Conservation (phyloP, 2,888 invertebrate species). For the Spodoptera exigua region DNA sequence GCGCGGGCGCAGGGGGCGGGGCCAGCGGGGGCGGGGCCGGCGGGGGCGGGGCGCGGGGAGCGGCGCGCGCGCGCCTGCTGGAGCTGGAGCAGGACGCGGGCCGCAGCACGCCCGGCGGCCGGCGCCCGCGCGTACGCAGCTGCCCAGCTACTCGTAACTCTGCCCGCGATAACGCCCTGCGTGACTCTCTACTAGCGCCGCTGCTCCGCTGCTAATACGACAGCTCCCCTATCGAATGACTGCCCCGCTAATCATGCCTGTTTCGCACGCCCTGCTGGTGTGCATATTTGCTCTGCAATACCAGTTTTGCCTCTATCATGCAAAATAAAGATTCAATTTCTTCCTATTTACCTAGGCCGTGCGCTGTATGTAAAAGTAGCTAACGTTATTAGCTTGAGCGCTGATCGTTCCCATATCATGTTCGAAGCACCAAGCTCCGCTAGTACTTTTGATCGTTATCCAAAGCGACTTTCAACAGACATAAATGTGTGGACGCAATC, state of each 20-base stretch:
- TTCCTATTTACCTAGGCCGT: too few species aligned
- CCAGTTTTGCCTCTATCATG: too few species aligned
- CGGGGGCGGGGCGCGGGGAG: constrained; percentile 55
- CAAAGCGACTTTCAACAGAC: too few species aligned
- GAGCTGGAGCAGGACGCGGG: constrained; percentile 87
- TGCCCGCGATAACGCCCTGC: constrained; percentile 3
- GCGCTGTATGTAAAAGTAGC: too few species aligned
- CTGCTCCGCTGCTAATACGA: constrained; percentile 43
- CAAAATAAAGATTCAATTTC: too few species aligned
- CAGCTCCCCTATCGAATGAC: not conserved
- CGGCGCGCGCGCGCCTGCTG: constrained; percentile 83
- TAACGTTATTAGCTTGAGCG: too few species aligned
- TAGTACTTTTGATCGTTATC: too few species aligned
- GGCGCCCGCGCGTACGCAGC: constrained; percentile 70
- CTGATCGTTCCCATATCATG: too few species aligned
- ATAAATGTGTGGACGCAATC: too few species aligned
- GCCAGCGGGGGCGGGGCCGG: constrained; percentile 50
- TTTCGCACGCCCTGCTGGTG: constrained; percentile 8
- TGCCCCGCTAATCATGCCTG: not conserved
- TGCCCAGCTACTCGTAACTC: constrained; percentile 37
- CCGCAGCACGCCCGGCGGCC: constrained; percentile 86
- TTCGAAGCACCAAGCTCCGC: too few species aligned
- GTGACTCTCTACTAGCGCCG: constrained; percentile 11
- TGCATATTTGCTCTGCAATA: not conserved
- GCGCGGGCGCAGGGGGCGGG: constrained; percentile 55